A percentile compares a stretch with the other conserved stretches of the same genome.
These are phyloP conservation scores for Trichacis sp. DNA, from an alignment of 2,888 invertebrate species.

Conservation along the genomic window DNA sequence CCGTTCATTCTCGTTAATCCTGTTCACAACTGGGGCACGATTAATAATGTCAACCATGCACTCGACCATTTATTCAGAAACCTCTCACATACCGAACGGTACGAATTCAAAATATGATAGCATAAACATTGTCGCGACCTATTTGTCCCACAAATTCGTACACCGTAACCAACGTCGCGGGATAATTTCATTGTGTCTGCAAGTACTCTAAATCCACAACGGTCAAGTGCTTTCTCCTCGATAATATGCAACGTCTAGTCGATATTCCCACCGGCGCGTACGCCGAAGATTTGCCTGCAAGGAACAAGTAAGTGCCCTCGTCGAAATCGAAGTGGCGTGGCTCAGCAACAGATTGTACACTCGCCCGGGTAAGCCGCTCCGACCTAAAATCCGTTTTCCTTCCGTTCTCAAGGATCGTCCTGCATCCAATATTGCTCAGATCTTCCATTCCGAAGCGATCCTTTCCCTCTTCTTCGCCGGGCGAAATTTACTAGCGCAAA, in stretches of 20 bases:
- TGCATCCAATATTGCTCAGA: conserved; percentile 31
- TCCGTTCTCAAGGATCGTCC: conserved; percentile 26
- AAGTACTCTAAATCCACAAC: no score
- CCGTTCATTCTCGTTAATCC: no score
- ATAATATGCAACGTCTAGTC: conserved; percentile 9
- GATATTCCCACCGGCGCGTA: conserved; percentile 21
- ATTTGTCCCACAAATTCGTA: no score
- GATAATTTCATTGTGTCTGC: no score
- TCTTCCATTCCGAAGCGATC: conserved; percentile 22
- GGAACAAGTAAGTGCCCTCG: conserved; percentile 24
- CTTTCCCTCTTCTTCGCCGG: conserved; percentile 40
- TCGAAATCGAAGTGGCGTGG: conserved; percentile 42
- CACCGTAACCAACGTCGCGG: no score
- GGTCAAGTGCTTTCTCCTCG: conserved; percentile 15
- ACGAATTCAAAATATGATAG: no score
- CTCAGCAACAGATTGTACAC: conserved; percentile 44
- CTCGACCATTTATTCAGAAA: no score
- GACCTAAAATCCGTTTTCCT: conserved; percentile 45
- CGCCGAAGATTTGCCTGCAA: conserved; percentile 26
- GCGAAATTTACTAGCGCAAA: conserved; percentile 37
- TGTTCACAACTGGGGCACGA: no score
- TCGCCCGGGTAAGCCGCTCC: conserved; percentile 46
- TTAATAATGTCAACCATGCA: no score
- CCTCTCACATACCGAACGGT: no score
- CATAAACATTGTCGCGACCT: no score